Percentiles rank a stretch among this genome's conserved stretches.
Evolutionary conservation across 1,140 invertebrate genomes (phyloP).

Genomic region (Trichonephila clavipes): DNA sequence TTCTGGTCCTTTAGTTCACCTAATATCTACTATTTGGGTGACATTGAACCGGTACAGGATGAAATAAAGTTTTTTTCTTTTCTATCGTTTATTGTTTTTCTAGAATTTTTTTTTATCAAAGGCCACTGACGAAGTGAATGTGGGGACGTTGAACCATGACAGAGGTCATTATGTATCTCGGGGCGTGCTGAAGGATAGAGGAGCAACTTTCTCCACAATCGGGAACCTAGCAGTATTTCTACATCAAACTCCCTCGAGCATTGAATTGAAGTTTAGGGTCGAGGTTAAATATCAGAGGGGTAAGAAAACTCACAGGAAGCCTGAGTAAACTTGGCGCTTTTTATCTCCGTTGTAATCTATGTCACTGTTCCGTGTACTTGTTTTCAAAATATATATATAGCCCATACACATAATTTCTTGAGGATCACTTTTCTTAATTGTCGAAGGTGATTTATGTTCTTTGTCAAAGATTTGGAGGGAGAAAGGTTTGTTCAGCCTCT

Average conservation of each 20-base stretch:
- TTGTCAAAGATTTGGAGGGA: too few species aligned
- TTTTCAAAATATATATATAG: background rate
- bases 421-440: too few species aligned
- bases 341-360: background rate
- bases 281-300: slow-evolving; percentile 27
- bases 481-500: too few species aligned
- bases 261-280: slow-evolving; percentile 7
- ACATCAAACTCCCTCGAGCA: background rate
- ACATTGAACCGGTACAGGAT: slow-evolving; percentile 57
- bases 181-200: slow-evolving; percentile 4
- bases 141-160: slow-evolving; percentile 51
- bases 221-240: background rate
- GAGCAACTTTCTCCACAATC: background rate
- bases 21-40: slow-evolving; percentile 61
- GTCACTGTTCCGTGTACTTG: slow-evolving; percentile 25
- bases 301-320: background rate
- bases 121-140: slow-evolving; percentile 16
- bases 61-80: slow-evolving; percentile 45
- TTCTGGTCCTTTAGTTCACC: slow-evolving; percentile 17
- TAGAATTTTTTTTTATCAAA: slow-evolving; percentile 26
- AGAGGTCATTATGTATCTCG: slow-evolving; percentile 64
- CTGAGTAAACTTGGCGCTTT: background rate
- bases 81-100: slow-evolving; percentile 42
- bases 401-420: background rate
- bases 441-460: too few species aligned